phyloP scores from a whole-genome alignment of 2,797 vertebrate species.

The Rhyacichthys aspro region DNA sequence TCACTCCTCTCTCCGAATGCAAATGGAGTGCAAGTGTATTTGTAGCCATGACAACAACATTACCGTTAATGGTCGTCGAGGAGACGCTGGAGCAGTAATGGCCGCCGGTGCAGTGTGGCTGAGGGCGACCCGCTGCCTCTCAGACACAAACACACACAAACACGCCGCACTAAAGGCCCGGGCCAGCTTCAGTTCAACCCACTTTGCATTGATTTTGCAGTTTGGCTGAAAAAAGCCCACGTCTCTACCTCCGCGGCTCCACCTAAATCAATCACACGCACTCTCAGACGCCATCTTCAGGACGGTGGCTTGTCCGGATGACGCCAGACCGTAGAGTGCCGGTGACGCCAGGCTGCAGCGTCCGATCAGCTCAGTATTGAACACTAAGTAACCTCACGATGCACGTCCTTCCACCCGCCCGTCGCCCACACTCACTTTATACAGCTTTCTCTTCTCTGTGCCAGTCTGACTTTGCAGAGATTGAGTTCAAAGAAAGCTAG shows the following conservation, averaged over 20 bases:
- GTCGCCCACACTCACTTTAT: slow-evolving; percentile 11
- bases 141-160: slow-evolving; percentile 10
- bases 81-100: slow-evolving; percentile 67
- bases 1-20: slow-evolving; percentile 40
- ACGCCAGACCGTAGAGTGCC: slow-evolving; percentile 57
- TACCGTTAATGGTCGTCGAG: slow-evolving; percentile 68
- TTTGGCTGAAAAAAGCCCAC: slow-evolving; percentile 72
- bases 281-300: slow-evolving; percentile 42
- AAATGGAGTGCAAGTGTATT: slow-evolving; percentile 67
- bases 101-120: slow-evolving; percentile 66
- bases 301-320: slow-evolving; percentile 59
- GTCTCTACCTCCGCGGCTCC: slow-evolving; percentile 69
- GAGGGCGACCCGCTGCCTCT: slow-evolving; percentile 56
- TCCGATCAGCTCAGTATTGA: slow-evolving; percentile 65
- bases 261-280: slow-evolving; percentile 67
- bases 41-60: slow-evolving; percentile 73
- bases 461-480: too few relatives aligned
- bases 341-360: slow-evolving; percentile 66
- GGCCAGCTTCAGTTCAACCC: slow-evolving; percentile 63
- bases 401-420: slow-evolving; percentile 31
- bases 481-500: too few relatives aligned
- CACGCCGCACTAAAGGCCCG: slow-evolving; percentile 38
- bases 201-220: slow-evolving; percentile 79
- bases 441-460: not conserved
- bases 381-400: slow-evolving; percentile 57